Percentiles rank a stretch among this genome's conserved stretches.
phyloP scores from a whole-genome alignment of 2,888 invertebrate genomes.

The Metellina segmentata region DNA sequence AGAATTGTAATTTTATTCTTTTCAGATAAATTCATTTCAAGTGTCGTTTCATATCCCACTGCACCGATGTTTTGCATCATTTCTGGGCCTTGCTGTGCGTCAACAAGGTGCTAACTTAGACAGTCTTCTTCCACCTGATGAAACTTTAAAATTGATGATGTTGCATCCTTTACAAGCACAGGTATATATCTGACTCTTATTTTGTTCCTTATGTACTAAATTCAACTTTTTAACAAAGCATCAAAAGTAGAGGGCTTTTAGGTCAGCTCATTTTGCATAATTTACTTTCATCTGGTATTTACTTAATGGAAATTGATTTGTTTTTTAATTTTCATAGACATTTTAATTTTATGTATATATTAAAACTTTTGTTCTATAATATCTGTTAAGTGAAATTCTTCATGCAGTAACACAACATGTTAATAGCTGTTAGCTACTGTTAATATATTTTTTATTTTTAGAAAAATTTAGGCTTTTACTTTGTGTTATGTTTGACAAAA shows the following conservation, averaged over 20 bases:
- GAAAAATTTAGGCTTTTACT: no score
- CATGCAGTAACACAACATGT: no score
- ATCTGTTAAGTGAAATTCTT: no score
- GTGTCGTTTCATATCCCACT: conserved; percentile 98
- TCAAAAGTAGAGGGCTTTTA: background rate
- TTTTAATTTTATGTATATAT: no score
- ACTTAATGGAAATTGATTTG: no score
- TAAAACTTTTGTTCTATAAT: no score
- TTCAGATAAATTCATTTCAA: conserved; percentile 82
- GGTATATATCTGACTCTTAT: conserved; percentile 83
- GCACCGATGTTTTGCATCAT: conserved; percentile 95
- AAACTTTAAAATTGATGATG: conserved; percentile 89
- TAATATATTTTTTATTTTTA: no score
- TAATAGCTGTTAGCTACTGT: no score
- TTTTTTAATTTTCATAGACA: no score
- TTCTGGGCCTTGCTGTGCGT: conserved; percentile 90
- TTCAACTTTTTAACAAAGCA: no score
- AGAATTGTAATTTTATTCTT: background rate
- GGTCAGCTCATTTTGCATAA: background rate
- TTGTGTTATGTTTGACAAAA: no score
- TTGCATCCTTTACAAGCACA: conserved; percentile 95
- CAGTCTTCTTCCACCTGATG: conserved; percentile 90
- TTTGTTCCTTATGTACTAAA: conserved; percentile 77
- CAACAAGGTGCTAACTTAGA: conserved; percentile 88
- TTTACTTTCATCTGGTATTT: no score